A percentile compares a stretch with the other conserved stretches of the same genome.
Evolutionary conservation across 1,140 invertebrate species (phyloP).

Genomic region (Diabrotica virgifera): DNA sequence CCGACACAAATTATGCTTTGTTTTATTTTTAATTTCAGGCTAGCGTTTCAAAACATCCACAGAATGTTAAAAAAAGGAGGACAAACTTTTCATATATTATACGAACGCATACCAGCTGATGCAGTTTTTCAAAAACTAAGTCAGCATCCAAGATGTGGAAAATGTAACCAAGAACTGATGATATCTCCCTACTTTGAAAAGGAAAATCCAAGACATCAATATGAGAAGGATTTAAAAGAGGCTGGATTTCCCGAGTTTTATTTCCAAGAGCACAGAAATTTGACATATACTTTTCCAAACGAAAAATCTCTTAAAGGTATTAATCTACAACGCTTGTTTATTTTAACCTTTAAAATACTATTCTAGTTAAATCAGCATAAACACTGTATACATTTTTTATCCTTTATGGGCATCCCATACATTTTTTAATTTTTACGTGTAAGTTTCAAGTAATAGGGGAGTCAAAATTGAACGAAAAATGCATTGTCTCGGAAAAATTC

Average conservation of each 20-base stretch:
- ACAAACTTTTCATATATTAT: slow-evolving; percentile 1
- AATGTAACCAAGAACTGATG: background rate
- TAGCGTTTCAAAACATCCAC: background rate
- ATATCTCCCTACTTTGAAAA: background rate
- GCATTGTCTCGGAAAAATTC: too few species aligned
- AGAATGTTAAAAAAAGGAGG: background rate
- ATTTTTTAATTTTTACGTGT: too few species aligned
- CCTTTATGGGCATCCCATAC: too few species aligned
- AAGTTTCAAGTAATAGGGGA: too few species aligned
- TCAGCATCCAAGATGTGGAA: background rate
- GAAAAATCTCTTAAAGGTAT: background rate
- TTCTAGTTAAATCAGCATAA: too few species aligned
- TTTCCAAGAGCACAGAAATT: background rate
- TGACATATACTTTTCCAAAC: background rate
- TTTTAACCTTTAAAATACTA: too few species aligned
- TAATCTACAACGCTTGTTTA: too few species aligned
- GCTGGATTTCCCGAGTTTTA: background rate
- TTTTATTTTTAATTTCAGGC: background rate
- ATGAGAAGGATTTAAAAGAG: background rate
- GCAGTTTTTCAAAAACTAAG: background rate
- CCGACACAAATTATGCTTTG: too few species aligned
- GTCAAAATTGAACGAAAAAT: too few species aligned
- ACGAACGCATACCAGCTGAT: background rate
- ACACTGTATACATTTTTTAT: too few species aligned
- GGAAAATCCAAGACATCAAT: background rate